These are phyloP conservation scores for Syrista parreyssii DNA, from an alignment of 2,888 invertebrate species.

Conservation along the genomic window DNA sequence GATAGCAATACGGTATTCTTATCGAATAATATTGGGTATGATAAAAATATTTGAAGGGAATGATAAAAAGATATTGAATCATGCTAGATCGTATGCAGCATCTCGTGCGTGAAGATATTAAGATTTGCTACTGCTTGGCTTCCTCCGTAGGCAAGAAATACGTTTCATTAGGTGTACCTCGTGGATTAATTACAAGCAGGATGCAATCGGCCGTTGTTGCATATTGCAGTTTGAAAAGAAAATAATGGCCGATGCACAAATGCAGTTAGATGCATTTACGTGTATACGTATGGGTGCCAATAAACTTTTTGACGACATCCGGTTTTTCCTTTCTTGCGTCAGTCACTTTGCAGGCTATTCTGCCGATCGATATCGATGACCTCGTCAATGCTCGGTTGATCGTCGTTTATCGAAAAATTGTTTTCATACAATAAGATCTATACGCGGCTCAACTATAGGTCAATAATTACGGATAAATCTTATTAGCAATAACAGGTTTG, in stretches of 20 bases:
- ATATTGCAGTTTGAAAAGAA: neutral
- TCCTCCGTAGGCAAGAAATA: conserved; percentile 24
- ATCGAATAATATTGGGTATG: neutral
- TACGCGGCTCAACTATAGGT: too few relatives aligned
- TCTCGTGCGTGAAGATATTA: neutral
- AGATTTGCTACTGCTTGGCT: conserved; percentile 3
- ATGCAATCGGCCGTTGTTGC: conserved; percentile 31
- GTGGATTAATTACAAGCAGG: conserved; percentile 34
- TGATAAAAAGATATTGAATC: neutral
- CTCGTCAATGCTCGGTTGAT: neutral
- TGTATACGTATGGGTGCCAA: neutral
- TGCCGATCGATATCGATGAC: neutral
- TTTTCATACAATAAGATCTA: too few relatives aligned
- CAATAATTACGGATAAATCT: too few relatives aligned
- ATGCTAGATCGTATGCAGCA: neutral
- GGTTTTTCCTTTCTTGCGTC: neutral
- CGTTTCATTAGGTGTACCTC: conserved; percentile 28
- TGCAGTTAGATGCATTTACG: neutral
- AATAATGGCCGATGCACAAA: neutral
- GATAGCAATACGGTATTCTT: neutral
- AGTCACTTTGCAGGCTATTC: neutral
- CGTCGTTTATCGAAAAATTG: too few relatives aligned
- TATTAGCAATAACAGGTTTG: too few relatives aligned
- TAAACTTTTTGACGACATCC: neutral
- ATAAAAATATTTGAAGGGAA: neutral